phyloP scores from a whole-genome alignment of 2,888 invertebrate species.

The Noctua comes region DNA sequence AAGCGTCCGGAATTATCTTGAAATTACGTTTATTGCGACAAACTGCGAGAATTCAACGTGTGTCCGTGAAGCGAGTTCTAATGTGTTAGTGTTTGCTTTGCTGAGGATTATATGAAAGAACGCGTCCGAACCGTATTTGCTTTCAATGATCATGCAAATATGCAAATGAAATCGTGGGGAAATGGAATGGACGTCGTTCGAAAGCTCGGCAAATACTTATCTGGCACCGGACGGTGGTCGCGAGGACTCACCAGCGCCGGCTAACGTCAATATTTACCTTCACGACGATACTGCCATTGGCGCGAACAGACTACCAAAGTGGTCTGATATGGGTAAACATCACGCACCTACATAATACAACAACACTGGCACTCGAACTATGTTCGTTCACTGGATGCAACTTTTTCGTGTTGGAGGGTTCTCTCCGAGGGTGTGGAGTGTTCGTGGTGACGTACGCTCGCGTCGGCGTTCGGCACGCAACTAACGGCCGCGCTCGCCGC shows the following conservation, averaged over 20 bases:
- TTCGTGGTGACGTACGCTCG: conserved; percentile 75
- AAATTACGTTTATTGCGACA: conserved; percentile 63
- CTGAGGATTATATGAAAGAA: conserved; percentile 42
- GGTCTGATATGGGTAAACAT: conserved; percentile 65
- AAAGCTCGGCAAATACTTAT: conserved; percentile 72
- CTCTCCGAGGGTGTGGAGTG: conserved; percentile 57
- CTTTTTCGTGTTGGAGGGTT: conserved; percentile 73
- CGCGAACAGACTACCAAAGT: conserved; percentile 75
- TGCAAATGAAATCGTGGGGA: conserved; percentile 69
- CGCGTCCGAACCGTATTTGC: conserved; percentile 49
- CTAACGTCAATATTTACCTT: conserved; percentile 86
- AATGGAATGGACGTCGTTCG: conserved; percentile 66
- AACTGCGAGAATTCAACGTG: conserved; percentile 36
- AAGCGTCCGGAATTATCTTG: conserved; percentile 60
- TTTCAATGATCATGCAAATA: conserved; percentile 71
- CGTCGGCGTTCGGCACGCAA: conserved; percentile 81
- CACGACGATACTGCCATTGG: conserved; percentile 76
- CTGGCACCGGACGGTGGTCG: conserved; percentile 67
- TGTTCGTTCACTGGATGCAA: conserved; percentile 72
- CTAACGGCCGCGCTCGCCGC: conserved; percentile 78
- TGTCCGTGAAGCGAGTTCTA: conserved; percentile 7
- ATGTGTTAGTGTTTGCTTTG: conserved; percentile 32
- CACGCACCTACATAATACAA: conserved; percentile 75
- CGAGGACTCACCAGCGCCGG: conserved; percentile 64
- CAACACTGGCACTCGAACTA: conserved; percentile 68